Base-by-base conservation (phyloP, 53 echinoderm and acorn worm species). In the Temnopleurus reevesii region DNA sequence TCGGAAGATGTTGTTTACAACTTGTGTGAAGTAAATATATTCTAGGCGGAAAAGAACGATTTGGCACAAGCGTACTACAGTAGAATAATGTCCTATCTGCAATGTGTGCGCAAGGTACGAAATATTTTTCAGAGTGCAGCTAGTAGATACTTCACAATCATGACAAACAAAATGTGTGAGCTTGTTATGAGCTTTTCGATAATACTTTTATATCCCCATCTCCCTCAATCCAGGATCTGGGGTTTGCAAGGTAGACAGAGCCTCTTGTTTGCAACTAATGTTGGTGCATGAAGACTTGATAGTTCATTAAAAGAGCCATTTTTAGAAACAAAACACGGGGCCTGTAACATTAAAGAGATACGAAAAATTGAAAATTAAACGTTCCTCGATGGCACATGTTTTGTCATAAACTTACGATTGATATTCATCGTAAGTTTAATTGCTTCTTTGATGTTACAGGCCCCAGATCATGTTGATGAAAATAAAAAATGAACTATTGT, bases 241-340 rank as follows among this genome's bases (percentile, higher is more conserved):
- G 8, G n/a, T 21, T 71, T 36, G 35, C 36, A 71, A 71, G 4
- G 71, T 41, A 71, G 71, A 71, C 71, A 71, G 41, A 41, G 41
- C n/a, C 41, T 21, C 8, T 36, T n/a, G n/a, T 60, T 63, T 17
- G 41, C n/a, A 41, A 71, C 21, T 38, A 4, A 41, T 34, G 23
- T 9, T 43, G 71, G 41, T 71, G 41, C 19, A 41, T 71, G 71
- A 71, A 71, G 71, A 71, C 71, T n/a, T n/a, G n/a, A n/a, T n/a
- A n/a, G n/a, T n/a, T n/a, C n/a, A n/a, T n/a, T n/a, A n/a, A n/a
- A n/a, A n/a, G n/a, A n/a, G n/a, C n/a, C n/a, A n/a, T n/a, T n/a
- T n/a, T n/a, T n/a, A n/a, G n/a, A n/a, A n/a, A n/a, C n/a, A n/a
- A n/a, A n/a, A n/a, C n/a, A n/a, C n/a, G n/a, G n/a, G n/a, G n/a